Percentiles rank a stretch among this genome's conserved stretches.
These are phyloP conservation scores for honey bee (Apis mellifera) DNA, from an alignment of 1,140 invertebrate genomes.

Conservation along the genomic window DNA sequence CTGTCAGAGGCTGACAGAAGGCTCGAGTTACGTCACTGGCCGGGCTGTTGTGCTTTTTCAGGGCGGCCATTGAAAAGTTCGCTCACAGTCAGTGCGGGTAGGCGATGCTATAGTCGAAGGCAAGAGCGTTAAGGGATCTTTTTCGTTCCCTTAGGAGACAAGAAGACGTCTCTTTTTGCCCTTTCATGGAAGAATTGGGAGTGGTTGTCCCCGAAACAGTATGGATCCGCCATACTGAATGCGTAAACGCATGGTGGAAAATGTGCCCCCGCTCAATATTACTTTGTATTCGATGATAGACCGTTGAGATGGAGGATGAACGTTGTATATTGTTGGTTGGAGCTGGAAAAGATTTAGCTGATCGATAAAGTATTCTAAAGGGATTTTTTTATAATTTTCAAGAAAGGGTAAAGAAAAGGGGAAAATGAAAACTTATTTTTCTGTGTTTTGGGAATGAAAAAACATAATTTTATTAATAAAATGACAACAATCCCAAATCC, in stretches of 20 bases:
- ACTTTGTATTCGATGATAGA: not conserved
- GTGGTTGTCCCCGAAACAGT: constrained; percentile 39
- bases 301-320: not conserved
- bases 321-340: no score
- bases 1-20: constrained; percentile 71
- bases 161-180: constrained; percentile 56
- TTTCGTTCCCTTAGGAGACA: constrained; percentile 21
- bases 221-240: constrained; percentile 22
- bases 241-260: constrained; percentile 29
- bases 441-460: no score
- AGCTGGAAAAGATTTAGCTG: no score
- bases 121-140: constrained; percentile 54
- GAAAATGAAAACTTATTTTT: no score
- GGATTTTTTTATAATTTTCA: no score
- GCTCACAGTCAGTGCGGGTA: constrained; percentile 62
- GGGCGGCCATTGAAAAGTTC: constrained; percentile 68
- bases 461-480: no score
- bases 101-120: constrained; percentile 29
- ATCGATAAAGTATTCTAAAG: no score
- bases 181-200: constrained; percentile 54
- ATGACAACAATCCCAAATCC: no score
- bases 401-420: no score
- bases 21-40: constrained; percentile 78
- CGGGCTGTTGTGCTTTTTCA: constrained; percentile 72
- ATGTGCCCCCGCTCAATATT: not conserved